Conservation (phyloP, 2,888 invertebrate genomes). For the Napeogenes sylphis region DNA sequence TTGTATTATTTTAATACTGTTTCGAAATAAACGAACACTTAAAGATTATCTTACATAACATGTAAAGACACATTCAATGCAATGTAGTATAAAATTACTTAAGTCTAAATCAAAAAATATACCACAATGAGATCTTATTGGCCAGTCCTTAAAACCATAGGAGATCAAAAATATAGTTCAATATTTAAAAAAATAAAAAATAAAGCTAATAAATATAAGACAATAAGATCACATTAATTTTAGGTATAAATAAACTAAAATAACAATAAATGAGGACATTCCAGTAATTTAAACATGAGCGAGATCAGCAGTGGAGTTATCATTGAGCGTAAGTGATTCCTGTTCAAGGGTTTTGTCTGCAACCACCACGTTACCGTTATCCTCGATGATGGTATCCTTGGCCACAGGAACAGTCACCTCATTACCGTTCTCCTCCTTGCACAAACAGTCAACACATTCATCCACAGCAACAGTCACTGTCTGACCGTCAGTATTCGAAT, state of each 20-base stretch:
- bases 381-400: constrained; percentile 47
- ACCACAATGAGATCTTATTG: constrained; percentile 10
- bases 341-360: constrained; percentile 29
- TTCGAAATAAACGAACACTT: too few relatives aligned
- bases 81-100: too few relatives aligned
- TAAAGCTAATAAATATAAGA: neutral
- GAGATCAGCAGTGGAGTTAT: constrained; percentile 42
- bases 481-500: constrained; percentile 33
- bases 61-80: too few relatives aligned
- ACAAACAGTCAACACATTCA: constrained; percentile 31
- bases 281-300: constrained; percentile 48
- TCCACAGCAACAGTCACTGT: constrained; percentile 37
- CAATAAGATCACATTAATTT: too few relatives aligned
- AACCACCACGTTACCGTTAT: constrained; percentile 53
- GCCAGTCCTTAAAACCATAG: neutral
- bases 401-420: constrained; percentile 35
- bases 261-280: too few relatives aligned
- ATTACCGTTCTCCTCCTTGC: constrained; percentile 38
- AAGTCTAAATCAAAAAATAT: neutral
- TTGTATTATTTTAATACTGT: too few relatives aligned
- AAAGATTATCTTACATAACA: too few relatives aligned
- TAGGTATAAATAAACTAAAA: too few relatives aligned
- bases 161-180: constrained; percentile 1
- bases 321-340: constrained; percentile 30
- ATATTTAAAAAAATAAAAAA: neutral